Evolutionary conservation across 2,888 invertebrate genomes (phyloP).

Genomic region (Branchipolynoe longqiensis): DNA sequence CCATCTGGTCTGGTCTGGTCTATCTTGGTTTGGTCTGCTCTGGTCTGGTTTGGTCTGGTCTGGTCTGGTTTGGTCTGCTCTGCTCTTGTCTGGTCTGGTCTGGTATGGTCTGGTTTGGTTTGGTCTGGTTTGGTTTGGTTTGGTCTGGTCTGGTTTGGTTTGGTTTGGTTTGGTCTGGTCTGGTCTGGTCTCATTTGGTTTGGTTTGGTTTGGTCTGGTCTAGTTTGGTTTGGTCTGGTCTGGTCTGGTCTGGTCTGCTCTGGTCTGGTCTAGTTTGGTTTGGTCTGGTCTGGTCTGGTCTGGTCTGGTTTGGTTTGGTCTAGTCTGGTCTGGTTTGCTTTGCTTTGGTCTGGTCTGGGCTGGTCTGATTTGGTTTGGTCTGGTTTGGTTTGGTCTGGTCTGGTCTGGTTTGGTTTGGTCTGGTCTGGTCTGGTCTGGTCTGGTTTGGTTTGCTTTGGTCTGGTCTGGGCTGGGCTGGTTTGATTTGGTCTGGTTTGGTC

Average conservation of each 20-base stretch:
- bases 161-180: background rate
- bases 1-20: too few relatives aligned
- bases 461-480: background rate
- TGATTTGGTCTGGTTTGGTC: background rate
- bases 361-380: background rate
- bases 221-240: background rate
- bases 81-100: too few relatives aligned
- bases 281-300: background rate
- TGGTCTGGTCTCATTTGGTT: too few relatives aligned
- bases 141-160: too few relatives aligned
- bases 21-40: too few relatives aligned
- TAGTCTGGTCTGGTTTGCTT: background rate
- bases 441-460: background rate
- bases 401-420: background rate
- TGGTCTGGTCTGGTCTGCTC: background rate
- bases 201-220: too few relatives aligned
- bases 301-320: background rate
- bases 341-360: background rate
- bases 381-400: background rate
- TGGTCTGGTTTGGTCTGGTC: too few relatives aligned
- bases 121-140: too few relatives aligned
- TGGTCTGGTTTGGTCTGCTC: too few relatives aligned
- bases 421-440: background rate
- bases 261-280: background rate
- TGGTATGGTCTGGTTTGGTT: too few relatives aligned